These are phyloP conservation scores for Moxostoma hubbsi DNA, from an alignment of 2,797 vertebrate genomes.

Conservation along the genomic window DNA sequence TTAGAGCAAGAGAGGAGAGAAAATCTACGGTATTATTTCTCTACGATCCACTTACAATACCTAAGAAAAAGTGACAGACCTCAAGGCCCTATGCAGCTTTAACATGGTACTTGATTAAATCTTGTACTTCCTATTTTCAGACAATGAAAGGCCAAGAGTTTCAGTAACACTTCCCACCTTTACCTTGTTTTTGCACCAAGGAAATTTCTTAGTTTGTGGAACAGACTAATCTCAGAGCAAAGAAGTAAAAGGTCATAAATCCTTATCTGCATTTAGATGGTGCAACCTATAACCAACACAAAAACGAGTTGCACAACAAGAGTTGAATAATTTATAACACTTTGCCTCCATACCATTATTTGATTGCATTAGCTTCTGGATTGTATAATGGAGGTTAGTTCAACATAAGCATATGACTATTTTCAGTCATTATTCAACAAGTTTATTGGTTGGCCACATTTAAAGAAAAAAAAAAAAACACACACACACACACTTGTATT, in stretches of 20 bases:
- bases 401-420: neutral
- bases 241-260: neutral
- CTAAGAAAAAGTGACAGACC: neutral
- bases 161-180: neutral
- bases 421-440: neutral
- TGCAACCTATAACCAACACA: conserved; percentile 9
- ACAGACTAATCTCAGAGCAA: neutral
- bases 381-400: neutral
- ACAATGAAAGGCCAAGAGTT: neutral
- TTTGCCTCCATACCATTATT: neutral
- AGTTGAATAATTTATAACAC: neutral
- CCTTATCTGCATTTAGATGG: conserved; percentile 5
- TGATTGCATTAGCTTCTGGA: neutral
- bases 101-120: neutral
- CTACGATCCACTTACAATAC: neutral
- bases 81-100: neutral
- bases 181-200: neutral
- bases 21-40: conserved; percentile 15
- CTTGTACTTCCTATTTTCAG: conserved; percentile 5
- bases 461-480: too few species aligned
- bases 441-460: neutral
- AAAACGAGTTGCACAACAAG: conserved; percentile 9
- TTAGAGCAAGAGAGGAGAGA: conserved; percentile 25
- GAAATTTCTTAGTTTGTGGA: neutral
- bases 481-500: neutral